These are phyloP conservation scores for Dugesia japonica DNA, from an alignment of 2,888 invertebrate genomes.

Conservation along the genomic window DNA sequence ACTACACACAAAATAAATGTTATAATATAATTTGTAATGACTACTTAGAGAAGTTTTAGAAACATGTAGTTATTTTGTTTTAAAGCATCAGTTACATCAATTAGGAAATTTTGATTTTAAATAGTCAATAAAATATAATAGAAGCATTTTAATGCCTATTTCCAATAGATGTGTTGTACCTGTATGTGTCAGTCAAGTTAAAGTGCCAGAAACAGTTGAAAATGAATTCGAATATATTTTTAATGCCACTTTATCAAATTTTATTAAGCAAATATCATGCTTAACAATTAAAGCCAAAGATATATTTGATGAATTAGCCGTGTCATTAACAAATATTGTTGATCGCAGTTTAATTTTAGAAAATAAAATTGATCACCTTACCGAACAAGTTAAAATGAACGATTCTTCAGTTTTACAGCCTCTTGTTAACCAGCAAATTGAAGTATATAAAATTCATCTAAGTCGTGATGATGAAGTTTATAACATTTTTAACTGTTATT, in stretches of 20 bases:
- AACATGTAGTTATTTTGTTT: neutral
- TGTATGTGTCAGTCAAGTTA: neutral
- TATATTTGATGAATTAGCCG: neutral
- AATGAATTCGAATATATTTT: conserved; percentile 7
- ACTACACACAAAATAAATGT: no score
- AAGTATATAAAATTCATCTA: neutral
- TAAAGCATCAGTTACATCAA: conserved; percentile 9
- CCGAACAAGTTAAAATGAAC: neutral
- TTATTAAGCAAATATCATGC: neutral
- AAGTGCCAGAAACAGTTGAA: neutral
- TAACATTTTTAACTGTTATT: no score
- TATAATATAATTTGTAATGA: no score
- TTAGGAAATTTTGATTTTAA: neutral
- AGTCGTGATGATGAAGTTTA: neutral
- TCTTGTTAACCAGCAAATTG: neutral
- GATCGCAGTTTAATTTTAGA: conserved; percentile 10
- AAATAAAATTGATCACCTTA: neutral
- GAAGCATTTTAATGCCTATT: neutral
- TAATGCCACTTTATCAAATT: conserved; percentile 2
- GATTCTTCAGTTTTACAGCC: neutral
- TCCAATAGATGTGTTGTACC: neutral
- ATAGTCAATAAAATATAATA: neutral
- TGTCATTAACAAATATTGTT: neutral
- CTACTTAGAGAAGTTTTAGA: no score
- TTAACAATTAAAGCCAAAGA: neutral